Conservation (phyloP, 1,140 invertebrate genomes). For the Zaprionus tsacasi region DNA sequence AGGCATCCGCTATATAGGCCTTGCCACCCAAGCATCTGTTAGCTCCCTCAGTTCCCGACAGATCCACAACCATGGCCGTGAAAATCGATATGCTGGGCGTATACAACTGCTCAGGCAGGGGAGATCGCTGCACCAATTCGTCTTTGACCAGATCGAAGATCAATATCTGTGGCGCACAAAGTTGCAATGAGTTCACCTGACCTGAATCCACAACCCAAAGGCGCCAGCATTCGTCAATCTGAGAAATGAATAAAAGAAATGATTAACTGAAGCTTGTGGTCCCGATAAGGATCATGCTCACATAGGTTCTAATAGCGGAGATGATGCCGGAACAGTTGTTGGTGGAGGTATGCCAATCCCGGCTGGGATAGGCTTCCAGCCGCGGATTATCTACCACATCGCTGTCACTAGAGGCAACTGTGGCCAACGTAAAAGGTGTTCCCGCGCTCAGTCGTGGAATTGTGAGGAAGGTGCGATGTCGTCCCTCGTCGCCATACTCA, state of each 20-base stretch:
- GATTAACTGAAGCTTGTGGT: not conserved
- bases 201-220: slow-evolving; percentile 90
- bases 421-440: slow-evolving; percentile 88
- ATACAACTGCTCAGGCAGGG: slow-evolving; percentile 85
- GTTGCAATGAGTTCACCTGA: slow-evolving; percentile 84
- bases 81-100: slow-evolving; percentile 85
- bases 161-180: slow-evolving; percentile 87
- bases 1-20: slow-evolving; percentile 91
- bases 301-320: slow-evolving; percentile 85
- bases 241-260: not conserved
- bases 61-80: slow-evolving; percentile 86
- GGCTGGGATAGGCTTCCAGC: slow-evolving; percentile 85
- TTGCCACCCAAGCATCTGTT: slow-evolving; percentile 87
- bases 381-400: slow-evolving; percentile 62
- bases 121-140: slow-evolving; percentile 85
- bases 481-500: slow-evolving; percentile 85
- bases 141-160: slow-evolving; percentile 87
- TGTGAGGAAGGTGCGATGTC: slow-evolving; percentile 87
- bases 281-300: slow-evolving; percentile 39
- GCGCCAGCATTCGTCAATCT: slow-evolving; percentile 88
- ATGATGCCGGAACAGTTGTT: slow-evolving; percentile 85
- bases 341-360: slow-evolving; percentile 85
- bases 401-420: slow-evolving; percentile 84
- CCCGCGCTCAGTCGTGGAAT: slow-evolving; percentile 90
- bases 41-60: slow-evolving; percentile 79